These are phyloP conservation scores for Phoebastria nigripes DNA, from an alignment of 2,797 vertebrate species.

Conservation along the genomic window DNA sequence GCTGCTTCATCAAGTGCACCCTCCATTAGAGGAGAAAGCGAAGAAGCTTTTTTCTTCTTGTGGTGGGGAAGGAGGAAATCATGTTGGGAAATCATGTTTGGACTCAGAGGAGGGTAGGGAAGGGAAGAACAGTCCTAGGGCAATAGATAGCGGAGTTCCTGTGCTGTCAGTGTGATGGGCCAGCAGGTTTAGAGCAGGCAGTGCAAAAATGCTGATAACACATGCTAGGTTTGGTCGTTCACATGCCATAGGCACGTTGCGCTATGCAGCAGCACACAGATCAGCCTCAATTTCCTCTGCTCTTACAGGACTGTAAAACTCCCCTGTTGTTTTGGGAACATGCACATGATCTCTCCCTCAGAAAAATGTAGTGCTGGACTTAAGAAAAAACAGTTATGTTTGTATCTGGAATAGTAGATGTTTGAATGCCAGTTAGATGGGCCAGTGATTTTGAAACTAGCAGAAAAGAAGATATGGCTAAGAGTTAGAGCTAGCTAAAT, in stretches of 20 bases:
- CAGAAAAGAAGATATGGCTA: not conserved
- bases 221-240: not conserved
- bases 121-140: not conserved
- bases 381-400: not conserved
- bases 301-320: not conserved
- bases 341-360: not conserved
- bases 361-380: not conserved
- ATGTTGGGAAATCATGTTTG: not conserved
- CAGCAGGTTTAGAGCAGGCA: not conserved
- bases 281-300: not conserved
- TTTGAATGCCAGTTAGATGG: not conserved
- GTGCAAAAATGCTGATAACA: not conserved
- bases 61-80: not conserved
- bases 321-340: not conserved
- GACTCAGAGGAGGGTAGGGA: not conserved
- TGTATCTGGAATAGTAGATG: not conserved
- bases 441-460: not conserved
- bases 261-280: not conserved
- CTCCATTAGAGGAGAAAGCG: not conserved
- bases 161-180: not conserved
- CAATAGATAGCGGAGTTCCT: not conserved
- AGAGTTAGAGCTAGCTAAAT: not conserved
- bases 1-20: not conserved
- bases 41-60: not conserved
- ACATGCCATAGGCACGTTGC: not conserved